Evolutionary conservation across 1,140 invertebrate genomes (phyloP), one percentile per base, ranked within the genome.

Genomic region (Drosophila guanche): DNA sequence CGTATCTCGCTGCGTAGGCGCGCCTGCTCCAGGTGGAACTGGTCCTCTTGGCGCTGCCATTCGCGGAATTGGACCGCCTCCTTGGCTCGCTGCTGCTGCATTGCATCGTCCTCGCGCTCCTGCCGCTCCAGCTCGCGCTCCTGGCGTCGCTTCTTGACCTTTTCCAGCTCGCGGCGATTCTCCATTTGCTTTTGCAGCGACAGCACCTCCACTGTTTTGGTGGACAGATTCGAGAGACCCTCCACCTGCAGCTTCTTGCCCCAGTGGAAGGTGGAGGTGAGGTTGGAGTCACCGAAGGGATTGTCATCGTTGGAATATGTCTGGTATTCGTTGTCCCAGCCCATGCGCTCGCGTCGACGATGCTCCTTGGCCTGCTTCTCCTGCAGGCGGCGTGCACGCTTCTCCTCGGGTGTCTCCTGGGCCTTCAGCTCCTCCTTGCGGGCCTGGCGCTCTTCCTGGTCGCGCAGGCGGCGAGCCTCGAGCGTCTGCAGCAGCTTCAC

Each of bases 271-370:
- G 97, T 97, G 16, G 97, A 95, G 1, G 97, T 92, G 5, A 99
- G 93, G 91, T 98, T 97, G 8, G 96, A 96, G 94, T 99, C 99
- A 2, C 99, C 98, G 93, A 99, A 99, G 0, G 99, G 99, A 93
- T 99, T 99, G 91, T 99, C 98, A 22, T 96, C 96, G 92, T 99
- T 99, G 8, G 98, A 99, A 89, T 99, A 99, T 79, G 98, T 97
- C 20, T 97, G 93, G 91, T 98, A 98, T 91, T 99, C 97, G 76
- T 97, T 97, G 92, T 98, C 97, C 97, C 97, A 99, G 2, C 98
- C 97, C 97, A 98, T 98, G 69, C 96, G 92, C 91, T 97, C 95
- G 69, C 98, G 96, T 3, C 96, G 92, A 63, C 95, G 96, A 20
- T 96, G 93, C 92, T 99, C 98, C 91, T 99, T 99, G 0, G 94